Percentiles rank a stretch among this genome's conserved stretches.
These are phyloP conservation scores for Gobio occitaniae DNA, from an alignment of 2,797 vertebrate species.

Conservation along the genomic window DNA sequence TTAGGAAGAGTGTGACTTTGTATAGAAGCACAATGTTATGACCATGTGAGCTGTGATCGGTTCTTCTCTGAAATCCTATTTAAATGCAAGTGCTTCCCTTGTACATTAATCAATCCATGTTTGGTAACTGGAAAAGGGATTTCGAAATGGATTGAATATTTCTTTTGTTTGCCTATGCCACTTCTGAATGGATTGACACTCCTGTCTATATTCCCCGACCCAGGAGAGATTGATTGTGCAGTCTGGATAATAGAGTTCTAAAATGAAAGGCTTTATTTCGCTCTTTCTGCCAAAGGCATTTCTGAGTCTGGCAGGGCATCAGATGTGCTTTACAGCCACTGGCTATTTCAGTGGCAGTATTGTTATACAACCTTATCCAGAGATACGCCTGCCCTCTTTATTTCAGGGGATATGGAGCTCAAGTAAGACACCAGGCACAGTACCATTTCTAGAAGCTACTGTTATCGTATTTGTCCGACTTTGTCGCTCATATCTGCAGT, in stretches of 20 bases:
- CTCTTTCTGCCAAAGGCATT: conserved; percentile 48
- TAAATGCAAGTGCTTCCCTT: conserved; percentile 22
- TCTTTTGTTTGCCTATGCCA: conserved; percentile 39
- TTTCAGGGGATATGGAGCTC: conserved; percentile 7
- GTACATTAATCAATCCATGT: conserved; percentile 43
- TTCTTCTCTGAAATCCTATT: conserved; percentile 33
- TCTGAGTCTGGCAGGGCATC: conserved; percentile 35
- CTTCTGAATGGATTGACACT: conserved; percentile 48
- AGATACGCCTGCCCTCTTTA: conserved; percentile 24
- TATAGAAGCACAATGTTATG: background rate
- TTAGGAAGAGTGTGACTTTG: background rate
- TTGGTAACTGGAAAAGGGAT: conserved; percentile 31
- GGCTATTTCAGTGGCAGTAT: conserved; percentile 40
- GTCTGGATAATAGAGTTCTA: conserved; percentile 57
- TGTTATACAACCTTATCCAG: conserved; percentile 38
- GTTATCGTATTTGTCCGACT: background rate
- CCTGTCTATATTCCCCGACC: conserved; percentile 44
- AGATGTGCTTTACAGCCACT: conserved; percentile 46
- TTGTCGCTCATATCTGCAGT: background rate
- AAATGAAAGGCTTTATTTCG: conserved; percentile 57
- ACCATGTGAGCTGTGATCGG: background rate
- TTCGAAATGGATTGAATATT: conserved; percentile 33
- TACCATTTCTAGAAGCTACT: background rate
- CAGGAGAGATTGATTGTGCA: conserved; percentile 52
- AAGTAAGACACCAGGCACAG: conserved; percentile 6